These are phyloP conservation scores for Tupiocoris notatus DNA, from an alignment of 2,888 invertebrate genomes.

Conservation along the genomic window DNA sequence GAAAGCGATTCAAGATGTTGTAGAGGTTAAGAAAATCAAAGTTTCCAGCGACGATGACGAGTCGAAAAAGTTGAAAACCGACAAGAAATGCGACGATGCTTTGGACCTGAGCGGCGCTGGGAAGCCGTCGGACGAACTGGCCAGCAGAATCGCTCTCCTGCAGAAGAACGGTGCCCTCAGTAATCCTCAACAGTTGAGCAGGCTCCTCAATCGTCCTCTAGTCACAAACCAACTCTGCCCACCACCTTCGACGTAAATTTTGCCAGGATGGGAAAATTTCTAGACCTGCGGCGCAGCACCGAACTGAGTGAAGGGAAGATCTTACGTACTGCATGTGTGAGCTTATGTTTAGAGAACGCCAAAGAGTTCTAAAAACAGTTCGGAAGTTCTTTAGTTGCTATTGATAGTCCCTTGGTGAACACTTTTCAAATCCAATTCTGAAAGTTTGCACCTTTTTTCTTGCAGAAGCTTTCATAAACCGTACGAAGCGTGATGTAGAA, in stretches of 20 bases:
- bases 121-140: slow-evolving; percentile 32
- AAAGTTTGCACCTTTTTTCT: too few relatives aligned
- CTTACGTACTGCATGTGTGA: too few relatives aligned
- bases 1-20: slow-evolving; percentile 47
- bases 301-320: too few relatives aligned
- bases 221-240: slow-evolving; percentile 22
- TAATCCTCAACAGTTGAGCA: slow-evolving; percentile 35
- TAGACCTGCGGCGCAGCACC: too few relatives aligned
- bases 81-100: slow-evolving; percentile 42
- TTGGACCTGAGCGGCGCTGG: slow-evolving; percentile 42
- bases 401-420: too few relatives aligned
- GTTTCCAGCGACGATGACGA: slow-evolving; percentile 43
- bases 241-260: slow-evolving; percentile 31
- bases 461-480: too few relatives aligned
- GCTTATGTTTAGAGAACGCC: too few relatives aligned
- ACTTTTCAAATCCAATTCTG: too few relatives aligned
- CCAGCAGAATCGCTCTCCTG: slow-evolving; percentile 23
- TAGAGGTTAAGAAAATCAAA: slow-evolving; percentile 43
- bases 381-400: too few relatives aligned
- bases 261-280: too few relatives aligned
- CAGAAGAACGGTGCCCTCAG: slow-evolving; percentile 25
- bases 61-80: slow-evolving; percentile 32
- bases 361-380: too few relatives aligned
- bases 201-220: slow-evolving; percentile 40
- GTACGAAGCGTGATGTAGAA: too few relatives aligned